phyloP scores from a whole-genome alignment of 1,140 invertebrate genomes.

The Phymorhynchus buccinoides region DNA sequence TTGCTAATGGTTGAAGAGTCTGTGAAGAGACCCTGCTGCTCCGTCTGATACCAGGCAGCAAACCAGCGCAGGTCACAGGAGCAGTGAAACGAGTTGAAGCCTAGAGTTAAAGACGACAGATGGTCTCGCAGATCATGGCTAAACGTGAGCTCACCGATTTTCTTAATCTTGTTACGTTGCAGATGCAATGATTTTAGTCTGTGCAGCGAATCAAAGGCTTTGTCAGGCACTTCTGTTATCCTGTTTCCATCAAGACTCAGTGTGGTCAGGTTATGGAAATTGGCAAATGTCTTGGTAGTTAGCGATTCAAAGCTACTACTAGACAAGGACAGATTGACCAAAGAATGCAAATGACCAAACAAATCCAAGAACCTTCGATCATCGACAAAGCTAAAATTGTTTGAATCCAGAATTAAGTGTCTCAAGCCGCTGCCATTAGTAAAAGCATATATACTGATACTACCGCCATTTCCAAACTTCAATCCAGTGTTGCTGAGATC shows the following conservation, averaged over 20 bases:
- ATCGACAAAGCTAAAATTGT: constrained; percentile 3
- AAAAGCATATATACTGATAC: neutral
- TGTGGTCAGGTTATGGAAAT: neutral
- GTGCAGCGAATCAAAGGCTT: too few relatives aligned
- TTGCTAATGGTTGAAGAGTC: too few relatives aligned
- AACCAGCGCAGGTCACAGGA: too few relatives aligned
- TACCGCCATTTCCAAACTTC: neutral
- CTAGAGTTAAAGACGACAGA: neutral
- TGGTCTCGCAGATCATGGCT: neutral
- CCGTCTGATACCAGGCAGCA: too few relatives aligned
- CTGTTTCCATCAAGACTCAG: neutral
- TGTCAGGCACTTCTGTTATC: neutral
- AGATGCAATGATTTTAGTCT: neutral
- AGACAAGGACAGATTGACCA: too few relatives aligned
- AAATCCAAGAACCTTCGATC: too few relatives aligned
- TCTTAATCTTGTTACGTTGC: neutral
- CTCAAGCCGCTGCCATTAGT: neutral
- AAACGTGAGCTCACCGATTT: neutral
- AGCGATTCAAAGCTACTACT: neutral
- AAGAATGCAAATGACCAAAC: too few relatives aligned
- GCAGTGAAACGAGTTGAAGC: constrained; percentile 26
- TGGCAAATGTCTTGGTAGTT: neutral
- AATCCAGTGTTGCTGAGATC: neutral
- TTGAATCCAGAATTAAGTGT: neutral
- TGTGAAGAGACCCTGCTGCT: too few relatives aligned